Percentiles rank a stretch among this genome's conserved stretches.
Evolutionary conservation across 2,888 invertebrate genomes (phyloP).

Genomic region (Lymantria monacha): DNA sequence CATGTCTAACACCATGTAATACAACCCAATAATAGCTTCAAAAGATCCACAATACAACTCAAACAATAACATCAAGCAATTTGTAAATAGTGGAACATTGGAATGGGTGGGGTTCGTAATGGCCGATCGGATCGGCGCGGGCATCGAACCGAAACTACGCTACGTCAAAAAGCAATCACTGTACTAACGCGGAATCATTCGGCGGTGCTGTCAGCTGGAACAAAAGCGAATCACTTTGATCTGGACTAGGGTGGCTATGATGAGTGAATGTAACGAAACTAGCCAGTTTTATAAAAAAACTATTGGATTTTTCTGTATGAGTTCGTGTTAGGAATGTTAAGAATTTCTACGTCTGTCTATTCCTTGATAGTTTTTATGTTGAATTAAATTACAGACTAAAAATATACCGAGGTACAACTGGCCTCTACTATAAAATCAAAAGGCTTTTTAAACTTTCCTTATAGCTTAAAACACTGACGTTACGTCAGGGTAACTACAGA

Average conservation of each 20-base stretch:
- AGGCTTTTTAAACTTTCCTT: no score
- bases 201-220: conserved; percentile 61
- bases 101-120: conserved; percentile 21
- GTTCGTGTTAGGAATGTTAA: conserved; percentile 15
- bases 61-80: conserved; percentile 34
- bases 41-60: not conserved
- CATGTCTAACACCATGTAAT: not conserved
- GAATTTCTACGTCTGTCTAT: not conserved
- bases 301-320: conserved; percentile 15
- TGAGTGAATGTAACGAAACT: conserved; percentile 19
- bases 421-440: no score
- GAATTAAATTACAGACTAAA: no score
- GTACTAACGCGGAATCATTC: conserved; percentile 65
- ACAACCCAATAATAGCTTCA: not conserved
- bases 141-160: conserved; percentile 41
- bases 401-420: no score
- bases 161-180: conserved; percentile 70
- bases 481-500: no score
- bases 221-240: conserved; percentile 73
- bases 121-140: conserved; percentile 33
- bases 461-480: no score
- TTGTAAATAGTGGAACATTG: conserved; percentile 35
- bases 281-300: not conserved
- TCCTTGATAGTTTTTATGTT: no score
- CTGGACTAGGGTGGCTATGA: conserved; percentile 43